These are phyloP conservation scores for Vanessa tameamea DNA, from an alignment of 1,140 invertebrate genomes.

Conservation along the genomic window DNA sequence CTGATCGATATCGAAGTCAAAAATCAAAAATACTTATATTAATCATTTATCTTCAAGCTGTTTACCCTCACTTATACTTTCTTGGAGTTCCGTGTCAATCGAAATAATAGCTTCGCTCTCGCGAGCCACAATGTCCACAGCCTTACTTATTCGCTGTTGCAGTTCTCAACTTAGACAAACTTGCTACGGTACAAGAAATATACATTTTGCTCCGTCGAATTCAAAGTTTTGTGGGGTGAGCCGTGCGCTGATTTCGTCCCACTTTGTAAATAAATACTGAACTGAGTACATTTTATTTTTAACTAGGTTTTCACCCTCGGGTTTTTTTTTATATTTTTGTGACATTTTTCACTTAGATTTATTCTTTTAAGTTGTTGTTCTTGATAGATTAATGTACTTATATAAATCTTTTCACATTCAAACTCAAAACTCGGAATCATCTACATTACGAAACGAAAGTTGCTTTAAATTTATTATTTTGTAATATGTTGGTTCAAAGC, in stretches of 20 bases:
- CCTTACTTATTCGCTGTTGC: constrained; percentile 38
- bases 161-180: constrained; percentile 67
- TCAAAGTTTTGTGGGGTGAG: constrained; percentile 54
- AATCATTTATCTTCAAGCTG: too few species aligned
- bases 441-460: too few species aligned
- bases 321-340: constrained; percentile 1
- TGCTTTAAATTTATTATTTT: too few species aligned
- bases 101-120: constrained; percentile 10
- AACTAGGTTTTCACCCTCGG: constrained; percentile 29
- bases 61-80: too few species aligned
- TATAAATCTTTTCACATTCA: constrained; percentile 1
- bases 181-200: constrained; percentile 67
- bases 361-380: background rate
- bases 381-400: constrained; percentile 7
- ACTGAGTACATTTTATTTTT: constrained; percentile 43
- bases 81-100: too few species aligned
- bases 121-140: constrained; percentile 15
- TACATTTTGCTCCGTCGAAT: constrained; percentile 66
- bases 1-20: too few species aligned
- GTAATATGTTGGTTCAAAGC: too few species aligned
- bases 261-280: constrained; percentile 65
- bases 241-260: constrained; percentile 55
- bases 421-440: too few species aligned
- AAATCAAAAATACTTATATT: too few species aligned
- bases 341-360: constrained; percentile 1